Base-by-base conservation (phyloP, 1,140 invertebrate genomes). In the Gryllus bimaculatus region DNA sequence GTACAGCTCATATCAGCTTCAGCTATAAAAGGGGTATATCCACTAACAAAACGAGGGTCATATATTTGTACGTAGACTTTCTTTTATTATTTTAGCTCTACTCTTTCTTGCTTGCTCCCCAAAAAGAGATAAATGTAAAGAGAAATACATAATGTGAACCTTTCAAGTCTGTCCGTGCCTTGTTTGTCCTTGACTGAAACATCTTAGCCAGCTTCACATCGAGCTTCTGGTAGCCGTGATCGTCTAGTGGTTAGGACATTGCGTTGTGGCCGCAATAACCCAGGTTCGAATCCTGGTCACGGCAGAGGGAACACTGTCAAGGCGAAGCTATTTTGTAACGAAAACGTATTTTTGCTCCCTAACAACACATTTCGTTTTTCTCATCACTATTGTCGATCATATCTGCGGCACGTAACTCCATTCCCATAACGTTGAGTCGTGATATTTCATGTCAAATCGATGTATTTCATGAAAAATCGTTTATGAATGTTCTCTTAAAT, bases 241-340 rank as follows among this genome's bases (percentile, higher is more conserved):
- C 91, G 92, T 94, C 91, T 92, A 94, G 93, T 94, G 94, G 93
- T 95, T 93, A 93, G 92, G 90, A 94, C 92, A 90, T 92, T 92
- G 92, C 93, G 93, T 94, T 94, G 93, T 94, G 93, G 92, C 93
- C 93, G 93, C 92, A 92, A 92, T 92, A 94, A 94, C 93, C 92
- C 92, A 93, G 93, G 92, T 94, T 95, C 93, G 92, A 94, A 94
- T 94, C 93, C 93, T 94, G 93, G 93, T 95, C 93, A 94, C 92
- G 93, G 93, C 93, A 95, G 89, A 90, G 87, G 54, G 7, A 66
- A 66, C 7, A 66, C 54, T 66, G 54, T 7, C 54, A 66, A 1
- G 18, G 7, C 10, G 2, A 66, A 1, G 18, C 10, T 7, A 66
- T 66, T 66, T 66, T 66, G 49, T 18, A 7, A 66, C 18, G 7